A percentile compares a stretch with the other conserved stretches of the same genome.
These are phyloP conservation scores for Sinocyclocheilus anophthalmus DNA, from an alignment of 2,113 vertebrate genomes.

Conservation along the genomic window DNA sequence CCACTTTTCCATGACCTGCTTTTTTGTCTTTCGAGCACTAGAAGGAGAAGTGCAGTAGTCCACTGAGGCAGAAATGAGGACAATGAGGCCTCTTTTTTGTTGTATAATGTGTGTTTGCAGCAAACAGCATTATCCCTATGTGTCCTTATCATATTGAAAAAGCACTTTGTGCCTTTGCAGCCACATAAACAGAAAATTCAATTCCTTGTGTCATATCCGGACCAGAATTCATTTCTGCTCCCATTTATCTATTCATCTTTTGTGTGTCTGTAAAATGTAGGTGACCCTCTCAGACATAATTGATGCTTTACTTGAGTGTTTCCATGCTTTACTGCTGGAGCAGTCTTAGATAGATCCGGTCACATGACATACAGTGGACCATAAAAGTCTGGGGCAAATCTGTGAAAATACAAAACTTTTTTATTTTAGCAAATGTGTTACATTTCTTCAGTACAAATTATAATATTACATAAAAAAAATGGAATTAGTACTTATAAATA, in stretches of 20 bases:
- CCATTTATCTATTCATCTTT: background rate
- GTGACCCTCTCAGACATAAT: background rate
- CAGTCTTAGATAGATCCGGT: background rate
- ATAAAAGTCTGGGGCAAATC: background rate
- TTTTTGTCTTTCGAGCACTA: conserved; percentile 59
- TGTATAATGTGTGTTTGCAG: background rate
- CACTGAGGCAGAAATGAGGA: conserved; percentile 45
- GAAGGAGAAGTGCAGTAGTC: conserved; percentile 36
- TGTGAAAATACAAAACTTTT: background rate
- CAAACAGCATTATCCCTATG: background rate
- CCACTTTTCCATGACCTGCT: conserved; percentile 73
- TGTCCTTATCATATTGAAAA: background rate
- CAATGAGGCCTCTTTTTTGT: background rate
- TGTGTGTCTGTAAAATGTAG: conserved; percentile 8
- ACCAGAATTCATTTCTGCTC: background rate
- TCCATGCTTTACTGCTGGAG: background rate
- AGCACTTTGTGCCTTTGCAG: background rate
- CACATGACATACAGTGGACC: background rate
- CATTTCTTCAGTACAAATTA: too few species aligned
- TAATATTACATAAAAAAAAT: too few species aligned
- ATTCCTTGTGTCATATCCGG: background rate
- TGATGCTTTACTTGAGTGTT: background rate
- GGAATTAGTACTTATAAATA: too few species aligned
- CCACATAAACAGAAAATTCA: background rate
- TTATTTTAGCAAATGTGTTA: too few species aligned